Conservation (phyloP, 2,797 vertebrate species). For the Lerista edwardsae region DNA sequence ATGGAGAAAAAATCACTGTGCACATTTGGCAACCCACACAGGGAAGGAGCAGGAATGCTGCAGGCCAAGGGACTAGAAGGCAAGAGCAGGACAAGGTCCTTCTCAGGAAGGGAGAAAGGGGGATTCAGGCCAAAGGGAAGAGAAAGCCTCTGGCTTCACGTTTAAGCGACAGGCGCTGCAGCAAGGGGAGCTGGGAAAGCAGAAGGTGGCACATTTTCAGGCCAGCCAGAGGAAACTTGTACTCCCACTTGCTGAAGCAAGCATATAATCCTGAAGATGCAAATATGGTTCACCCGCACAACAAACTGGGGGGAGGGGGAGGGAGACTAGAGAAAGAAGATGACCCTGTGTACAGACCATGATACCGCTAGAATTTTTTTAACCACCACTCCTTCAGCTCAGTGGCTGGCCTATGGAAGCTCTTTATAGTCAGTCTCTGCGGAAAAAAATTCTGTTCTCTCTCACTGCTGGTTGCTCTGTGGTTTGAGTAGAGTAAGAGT, state of each 20-base stretch:
- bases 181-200: neutral
- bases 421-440: neutral
- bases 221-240: conserved; percentile 5
- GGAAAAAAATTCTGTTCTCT: conserved; percentile 2
- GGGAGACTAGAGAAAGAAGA: neutral
- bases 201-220: conserved; percentile 12
- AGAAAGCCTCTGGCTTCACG: conserved; percentile 12
- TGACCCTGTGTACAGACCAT: neutral
- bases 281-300: neutral
- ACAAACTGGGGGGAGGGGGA: neutral
- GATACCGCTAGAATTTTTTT: neutral
- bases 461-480: neutral
- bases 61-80: neutral
- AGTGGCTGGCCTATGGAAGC: neutral
- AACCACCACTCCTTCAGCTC: neutral
- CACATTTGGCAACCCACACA: conserved; percentile 26
- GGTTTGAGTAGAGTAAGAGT: neutral
- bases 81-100: neutral
- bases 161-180: conserved; percentile 16
- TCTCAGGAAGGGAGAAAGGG: neutral
- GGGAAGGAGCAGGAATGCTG: neutral
- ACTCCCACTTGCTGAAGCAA: neutral
- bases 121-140: neutral
- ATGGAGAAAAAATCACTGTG: conserved; percentile 48
- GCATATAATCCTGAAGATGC: neutral